Evolutionary conservation across 2,797 vertebrate species (phyloP).

Genomic region (Heterohyrax brucei): DNA sequence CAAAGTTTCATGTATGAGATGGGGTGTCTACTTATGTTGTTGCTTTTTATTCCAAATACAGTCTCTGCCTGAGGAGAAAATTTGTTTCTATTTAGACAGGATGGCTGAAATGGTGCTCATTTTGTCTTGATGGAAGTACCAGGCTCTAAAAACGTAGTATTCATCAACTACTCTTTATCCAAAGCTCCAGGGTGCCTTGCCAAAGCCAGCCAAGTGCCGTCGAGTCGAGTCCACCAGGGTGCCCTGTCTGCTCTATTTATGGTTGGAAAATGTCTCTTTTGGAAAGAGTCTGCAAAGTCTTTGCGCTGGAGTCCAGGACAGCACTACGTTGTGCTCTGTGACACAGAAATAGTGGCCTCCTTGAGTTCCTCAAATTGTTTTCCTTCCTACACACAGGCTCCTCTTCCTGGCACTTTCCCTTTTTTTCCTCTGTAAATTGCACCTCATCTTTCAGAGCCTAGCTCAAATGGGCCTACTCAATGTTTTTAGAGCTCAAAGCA

Average conservation of each 20-base stretch:
- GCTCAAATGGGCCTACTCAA: not conserved
- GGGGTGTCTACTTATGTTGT: not conserved
- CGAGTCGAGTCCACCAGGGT: not conserved
- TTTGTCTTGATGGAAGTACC: not conserved
- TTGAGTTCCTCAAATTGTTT: not conserved
- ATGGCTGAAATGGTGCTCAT: not conserved
- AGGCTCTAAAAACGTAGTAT: not conserved
- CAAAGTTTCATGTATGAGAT: not conserved
- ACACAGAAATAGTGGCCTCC: not conserved
- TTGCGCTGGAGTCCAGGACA: not conserved
- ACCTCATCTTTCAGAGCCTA: not conserved
- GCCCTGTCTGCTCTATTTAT: not conserved
- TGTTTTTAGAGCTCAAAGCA: not conserved
- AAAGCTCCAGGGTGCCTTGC: not conserved
- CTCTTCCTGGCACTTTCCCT: not conserved
- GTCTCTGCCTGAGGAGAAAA: not conserved
- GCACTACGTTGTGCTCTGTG: not conserved
- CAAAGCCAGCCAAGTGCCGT: too few species aligned
- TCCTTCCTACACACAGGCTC: rapidly evolving
- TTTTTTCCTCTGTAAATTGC: not conserved
- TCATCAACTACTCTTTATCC: not conserved
- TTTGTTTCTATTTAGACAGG: not conserved
- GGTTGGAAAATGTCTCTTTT: not conserved
- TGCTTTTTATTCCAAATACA: not conserved
- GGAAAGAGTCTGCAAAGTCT: not conserved